Evolutionary conservation across 1,140 invertebrate species (phyloP).

Genomic region (Apolygus lucorum): DNA sequence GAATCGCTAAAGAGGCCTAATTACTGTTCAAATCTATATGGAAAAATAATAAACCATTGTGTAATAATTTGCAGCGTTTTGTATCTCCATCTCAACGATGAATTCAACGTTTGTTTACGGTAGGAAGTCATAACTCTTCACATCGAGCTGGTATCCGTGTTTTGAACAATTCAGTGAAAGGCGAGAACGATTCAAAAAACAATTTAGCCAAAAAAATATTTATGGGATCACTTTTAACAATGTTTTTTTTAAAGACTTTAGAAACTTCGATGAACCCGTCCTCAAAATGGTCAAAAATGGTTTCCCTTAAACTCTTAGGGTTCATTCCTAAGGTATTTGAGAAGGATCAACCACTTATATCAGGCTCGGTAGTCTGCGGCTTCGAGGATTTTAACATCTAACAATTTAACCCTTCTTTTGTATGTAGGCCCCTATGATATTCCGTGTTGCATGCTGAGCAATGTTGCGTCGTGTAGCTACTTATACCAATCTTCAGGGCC

Average conservation of each 20-base stretch:
- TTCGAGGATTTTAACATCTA: background rate
- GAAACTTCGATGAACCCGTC: background rate
- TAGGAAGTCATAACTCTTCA: too few relatives aligned
- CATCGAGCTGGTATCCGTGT: background rate
- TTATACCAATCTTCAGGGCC: too few relatives aligned
- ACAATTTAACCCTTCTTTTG: background rate
- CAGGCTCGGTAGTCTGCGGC: too few relatives aligned
- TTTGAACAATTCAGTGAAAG: background rate
- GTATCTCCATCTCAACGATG: too few relatives aligned
- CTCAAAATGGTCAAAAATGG: conserved; percentile 1
- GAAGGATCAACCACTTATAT: background rate
- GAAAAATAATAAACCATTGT: too few relatives aligned
- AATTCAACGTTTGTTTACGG: too few relatives aligned
- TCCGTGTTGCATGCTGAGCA: background rate
- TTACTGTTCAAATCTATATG: too few relatives aligned
- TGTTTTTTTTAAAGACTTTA: background rate
- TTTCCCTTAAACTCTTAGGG: background rate
- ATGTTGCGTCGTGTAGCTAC: too few relatives aligned
- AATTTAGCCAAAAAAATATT: background rate
- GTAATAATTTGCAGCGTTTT: too few relatives aligned
- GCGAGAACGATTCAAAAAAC: background rate
- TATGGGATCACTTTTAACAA: background rate
- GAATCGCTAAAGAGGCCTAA: too few relatives aligned
- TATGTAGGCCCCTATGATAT: background rate
- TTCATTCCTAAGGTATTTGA: background rate